These are phyloP conservation scores for Poecile montanus DNA, from an alignment of 2,797 vertebrate species.

Conservation along the genomic window DNA sequence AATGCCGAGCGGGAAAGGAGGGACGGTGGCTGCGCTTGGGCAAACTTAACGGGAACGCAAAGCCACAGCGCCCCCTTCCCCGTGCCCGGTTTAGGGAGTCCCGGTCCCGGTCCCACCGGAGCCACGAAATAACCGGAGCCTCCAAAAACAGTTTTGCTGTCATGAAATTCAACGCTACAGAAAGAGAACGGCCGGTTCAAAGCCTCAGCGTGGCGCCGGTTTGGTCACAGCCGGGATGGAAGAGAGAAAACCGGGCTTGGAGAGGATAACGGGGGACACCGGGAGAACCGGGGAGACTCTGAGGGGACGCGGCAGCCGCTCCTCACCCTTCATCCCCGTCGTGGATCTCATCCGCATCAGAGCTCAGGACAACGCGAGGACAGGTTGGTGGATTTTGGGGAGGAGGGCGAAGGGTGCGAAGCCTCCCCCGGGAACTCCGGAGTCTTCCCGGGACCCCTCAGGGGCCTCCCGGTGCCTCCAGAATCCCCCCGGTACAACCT, in stretches of 20 bases:
- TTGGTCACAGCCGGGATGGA: too few relatives aligned
- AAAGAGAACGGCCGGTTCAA: background rate
- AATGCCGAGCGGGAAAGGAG: accelerated
- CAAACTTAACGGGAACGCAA: accelerated
- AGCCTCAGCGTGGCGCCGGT: background rate
- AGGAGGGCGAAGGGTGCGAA: background rate
- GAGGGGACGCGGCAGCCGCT: background rate
- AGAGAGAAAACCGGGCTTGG: accelerated
- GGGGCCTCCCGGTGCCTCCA: background rate
- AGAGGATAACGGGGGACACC: background rate
- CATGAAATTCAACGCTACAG: too few relatives aligned
- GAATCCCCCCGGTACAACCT: too few relatives aligned
- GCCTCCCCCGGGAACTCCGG: too few relatives aligned
- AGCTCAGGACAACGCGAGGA: too few relatives aligned
- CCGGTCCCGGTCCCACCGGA: too few relatives aligned
- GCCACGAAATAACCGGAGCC: background rate
- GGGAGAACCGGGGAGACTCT: background rate
- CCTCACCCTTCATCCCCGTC: background rate
- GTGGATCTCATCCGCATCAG: background rate
- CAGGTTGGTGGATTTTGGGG: background rate
- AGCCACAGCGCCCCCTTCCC: accelerated
- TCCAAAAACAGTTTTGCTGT: background rate
- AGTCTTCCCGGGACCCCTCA: too few relatives aligned
- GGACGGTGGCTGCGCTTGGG: background rate
- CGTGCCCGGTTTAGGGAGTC: accelerated